These are phyloP conservation scores for Cyphomyrus discorhynchus DNA, from an alignment of 2,113 vertebrate genomes.

Conservation along the genomic window DNA sequence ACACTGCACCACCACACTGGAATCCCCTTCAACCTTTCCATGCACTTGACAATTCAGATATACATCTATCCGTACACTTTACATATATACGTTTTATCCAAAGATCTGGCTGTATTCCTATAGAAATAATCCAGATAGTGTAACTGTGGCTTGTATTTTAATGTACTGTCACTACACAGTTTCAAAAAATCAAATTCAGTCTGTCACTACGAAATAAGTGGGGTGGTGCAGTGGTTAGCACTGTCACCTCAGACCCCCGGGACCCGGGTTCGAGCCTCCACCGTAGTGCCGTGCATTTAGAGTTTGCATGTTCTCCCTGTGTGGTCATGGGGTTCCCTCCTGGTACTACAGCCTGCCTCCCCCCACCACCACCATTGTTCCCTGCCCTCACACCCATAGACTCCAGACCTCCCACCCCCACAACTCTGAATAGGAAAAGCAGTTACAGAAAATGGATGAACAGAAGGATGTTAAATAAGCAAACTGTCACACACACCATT, in stretches of 20 bases:
- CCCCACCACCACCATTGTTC: no score
- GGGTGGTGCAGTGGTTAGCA: no score
- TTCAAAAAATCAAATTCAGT: neutral
- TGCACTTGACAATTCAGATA: slow-evolving; percentile 54
- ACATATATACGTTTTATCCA: slow-evolving; percentile 33
- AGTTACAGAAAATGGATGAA: neutral
- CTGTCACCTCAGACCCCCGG: no score
- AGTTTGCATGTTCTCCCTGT: no score
- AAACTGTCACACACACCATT: slow-evolving; percentile 6
- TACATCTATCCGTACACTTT: slow-evolving; percentile 42
- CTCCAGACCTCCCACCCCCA: no score
- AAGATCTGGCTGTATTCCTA: neutral
- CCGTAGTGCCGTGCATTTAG: no score
- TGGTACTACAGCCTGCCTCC: no score
- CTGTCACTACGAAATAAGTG: no score
- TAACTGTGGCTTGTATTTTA: slow-evolving; percentile 19
- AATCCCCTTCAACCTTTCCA: slow-evolving; percentile 30
- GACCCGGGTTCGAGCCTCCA: no score
- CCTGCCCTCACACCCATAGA: no score
- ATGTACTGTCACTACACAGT: neutral
- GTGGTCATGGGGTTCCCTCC: no score
- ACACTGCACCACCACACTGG: no score
- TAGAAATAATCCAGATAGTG: neutral
- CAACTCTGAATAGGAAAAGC: neutral
- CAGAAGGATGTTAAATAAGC: neutral